phyloP scores from a whole-genome alignment of 2,113 vertebrate species.

The Pagrus major region DNA sequence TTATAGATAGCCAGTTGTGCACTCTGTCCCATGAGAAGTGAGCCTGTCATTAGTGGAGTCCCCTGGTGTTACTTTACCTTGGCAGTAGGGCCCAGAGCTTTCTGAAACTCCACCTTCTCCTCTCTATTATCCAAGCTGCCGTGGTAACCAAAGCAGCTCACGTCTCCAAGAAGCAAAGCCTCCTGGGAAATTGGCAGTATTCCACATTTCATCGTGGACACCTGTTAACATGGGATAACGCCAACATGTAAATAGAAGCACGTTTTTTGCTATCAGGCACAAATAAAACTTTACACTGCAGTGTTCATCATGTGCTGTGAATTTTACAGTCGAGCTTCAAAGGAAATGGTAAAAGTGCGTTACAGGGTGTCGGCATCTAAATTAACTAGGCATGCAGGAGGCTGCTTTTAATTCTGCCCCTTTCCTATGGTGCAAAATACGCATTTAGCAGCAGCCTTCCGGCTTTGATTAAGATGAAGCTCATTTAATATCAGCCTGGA shows the following conservation, averaged over 20 bases:
- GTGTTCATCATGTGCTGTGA: constrained; percentile 31
- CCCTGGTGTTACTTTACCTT: constrained; percentile 87
- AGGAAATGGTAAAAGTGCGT: constrained; percentile 29
- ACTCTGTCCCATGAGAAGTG: constrained; percentile 35
- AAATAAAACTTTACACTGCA: constrained; percentile 48
- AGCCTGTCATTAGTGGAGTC: constrained; percentile 58
- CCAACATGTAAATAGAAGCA: constrained; percentile 50
- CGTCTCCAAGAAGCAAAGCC: constrained; percentile 93
- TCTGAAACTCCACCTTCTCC: constrained; percentile 95
- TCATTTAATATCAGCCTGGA: constrained; percentile 24
- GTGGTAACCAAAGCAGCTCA: constrained; percentile 93
- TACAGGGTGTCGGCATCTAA: constrained; percentile 46
- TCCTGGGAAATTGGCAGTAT: constrained; percentile 97
- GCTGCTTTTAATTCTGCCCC: constrained; percentile 43
- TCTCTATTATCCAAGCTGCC: constrained; percentile 93
- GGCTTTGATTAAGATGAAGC: constrained; percentile 21
- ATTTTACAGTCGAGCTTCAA: constrained; percentile 62
- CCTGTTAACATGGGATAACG: constrained; percentile 82
- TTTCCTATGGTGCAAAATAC: constrained; percentile 33
- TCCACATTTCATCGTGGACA: constrained; percentile 98
- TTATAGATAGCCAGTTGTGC: neutral
- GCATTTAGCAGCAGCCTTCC: constrained; percentile 45
- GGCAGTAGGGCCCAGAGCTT: constrained; percentile 93
- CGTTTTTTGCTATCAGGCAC: constrained; percentile 44
- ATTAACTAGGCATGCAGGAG: constrained; percentile 45